phyloP scores from a whole-genome alignment of 2,888 invertebrate species.

The Cephus sareptanus region DNA sequence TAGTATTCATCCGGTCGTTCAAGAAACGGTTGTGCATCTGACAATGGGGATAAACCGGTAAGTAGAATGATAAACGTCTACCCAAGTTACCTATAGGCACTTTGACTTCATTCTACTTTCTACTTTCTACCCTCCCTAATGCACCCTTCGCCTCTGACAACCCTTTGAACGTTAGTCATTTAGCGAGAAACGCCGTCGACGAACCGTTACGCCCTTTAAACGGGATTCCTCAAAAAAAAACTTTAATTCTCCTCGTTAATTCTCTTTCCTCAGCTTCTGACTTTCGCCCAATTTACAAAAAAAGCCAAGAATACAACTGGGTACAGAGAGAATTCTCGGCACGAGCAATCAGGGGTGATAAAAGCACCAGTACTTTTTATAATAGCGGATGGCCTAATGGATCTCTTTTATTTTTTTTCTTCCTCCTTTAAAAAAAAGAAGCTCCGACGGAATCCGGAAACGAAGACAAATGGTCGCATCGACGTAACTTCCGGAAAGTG shows the following conservation, averaged over 20 bases:
- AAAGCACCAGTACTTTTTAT: background rate
- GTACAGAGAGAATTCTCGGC: background rate
- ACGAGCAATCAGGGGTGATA: background rate
- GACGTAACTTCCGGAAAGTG: background rate
- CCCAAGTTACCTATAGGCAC: background rate
- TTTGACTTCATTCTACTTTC: background rate
- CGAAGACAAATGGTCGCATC: background rate
- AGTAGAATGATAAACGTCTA: slow-evolving; percentile 20
- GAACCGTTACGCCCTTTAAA: slow-evolving; percentile 1
- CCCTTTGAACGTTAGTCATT: background rate
- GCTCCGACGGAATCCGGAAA: background rate
- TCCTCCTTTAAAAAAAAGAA: background rate
- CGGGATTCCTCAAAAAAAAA: background rate
- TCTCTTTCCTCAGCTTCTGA: background rate
- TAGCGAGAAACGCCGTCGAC: background rate
- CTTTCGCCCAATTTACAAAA: background rate
- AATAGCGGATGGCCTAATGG: background rate
- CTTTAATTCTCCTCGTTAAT: background rate
- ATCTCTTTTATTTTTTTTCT: background rate
- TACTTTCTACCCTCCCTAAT: background rate
- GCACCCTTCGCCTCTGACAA: background rate
- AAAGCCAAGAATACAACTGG: background rate
- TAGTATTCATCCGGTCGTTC: slow-evolving; percentile 1
- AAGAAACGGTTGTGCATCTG: slow-evolving; percentile 5
- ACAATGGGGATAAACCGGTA: slow-evolving; percentile 27